Conservation (phyloP, 2,888 invertebrate species). For the Phalera bucephala region DNA sequence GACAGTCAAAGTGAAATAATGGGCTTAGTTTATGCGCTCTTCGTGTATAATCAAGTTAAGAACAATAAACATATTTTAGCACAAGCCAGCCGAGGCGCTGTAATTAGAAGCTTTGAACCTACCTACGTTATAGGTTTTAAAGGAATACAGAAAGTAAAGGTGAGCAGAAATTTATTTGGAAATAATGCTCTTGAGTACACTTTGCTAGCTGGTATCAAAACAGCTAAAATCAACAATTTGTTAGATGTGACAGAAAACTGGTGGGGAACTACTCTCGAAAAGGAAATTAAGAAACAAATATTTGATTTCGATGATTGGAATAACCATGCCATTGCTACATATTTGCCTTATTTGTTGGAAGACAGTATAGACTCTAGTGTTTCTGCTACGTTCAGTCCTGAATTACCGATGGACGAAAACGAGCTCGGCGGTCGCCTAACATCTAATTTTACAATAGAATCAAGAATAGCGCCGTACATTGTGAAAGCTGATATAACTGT, state of each 20-base stretch:
- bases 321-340: conserved; percentile 96
- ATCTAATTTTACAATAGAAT: conserved; percentile 85
- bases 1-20: conserved; percentile 97
- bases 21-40: conserved; percentile 91
- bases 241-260: conserved; percentile 96
- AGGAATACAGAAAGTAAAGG: conserved; percentile 96
- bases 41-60: conserved; percentile 90
- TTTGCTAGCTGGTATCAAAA: conserved; percentile 94
- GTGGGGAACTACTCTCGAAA: conserved; percentile 94
- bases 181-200: conserved; percentile 94
- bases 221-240: conserved; percentile 93
- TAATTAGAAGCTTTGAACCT: conserved; percentile 78
- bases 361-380: conserved; percentile 90
- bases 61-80: conserved; percentile 82
- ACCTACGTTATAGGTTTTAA: conserved; percentile 95
- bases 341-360: conserved; percentile 92
- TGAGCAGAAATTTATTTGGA: conserved; percentile 94
- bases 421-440: conserved; percentile 90
- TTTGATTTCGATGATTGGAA: conserved; percentile 99
- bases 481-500: conserved; percentile 96
- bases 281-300: conserved; percentile 90
- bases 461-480: conserved; percentile 88
- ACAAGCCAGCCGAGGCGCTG: conserved; percentile 53
- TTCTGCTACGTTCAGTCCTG: conserved; percentile 86
- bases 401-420: conserved; percentile 83